phyloP scores from a whole-genome alignment of 2,797 vertebrate genomes.

The Periparus ater region DNA sequence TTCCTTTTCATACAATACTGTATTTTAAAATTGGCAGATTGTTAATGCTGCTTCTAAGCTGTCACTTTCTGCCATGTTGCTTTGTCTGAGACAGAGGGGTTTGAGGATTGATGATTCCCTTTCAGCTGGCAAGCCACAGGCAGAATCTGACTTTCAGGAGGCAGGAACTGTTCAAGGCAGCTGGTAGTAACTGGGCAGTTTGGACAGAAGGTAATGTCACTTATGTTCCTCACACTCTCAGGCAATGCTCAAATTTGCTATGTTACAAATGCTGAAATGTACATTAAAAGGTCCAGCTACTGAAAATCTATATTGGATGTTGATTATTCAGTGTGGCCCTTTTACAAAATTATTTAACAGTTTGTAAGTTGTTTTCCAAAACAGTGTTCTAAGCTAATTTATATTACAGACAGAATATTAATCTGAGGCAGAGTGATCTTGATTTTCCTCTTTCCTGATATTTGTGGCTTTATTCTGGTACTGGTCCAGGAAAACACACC shows the following conservation, averaged over 20 bases:
- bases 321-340: not conserved
- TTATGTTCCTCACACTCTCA: not conserved
- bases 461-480: constrained; percentile 28
- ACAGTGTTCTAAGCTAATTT: not conserved
- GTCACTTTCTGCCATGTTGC: not conserved
- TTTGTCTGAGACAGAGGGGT: not conserved
- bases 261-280: not conserved
- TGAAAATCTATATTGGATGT: not conserved
- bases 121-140: not conserved
- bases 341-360: not conserved
- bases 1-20: not conserved
- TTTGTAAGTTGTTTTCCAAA: not conserved
- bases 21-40: not conserved
- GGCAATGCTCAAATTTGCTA: not conserved
- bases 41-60: not conserved
- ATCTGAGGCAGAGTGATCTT: not conserved
- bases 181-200: not conserved
- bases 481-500: not conserved
- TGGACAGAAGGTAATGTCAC: not conserved
- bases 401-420: constrained; percentile 11
- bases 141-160: not conserved
- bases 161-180: not conserved
- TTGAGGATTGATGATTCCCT: not conserved
- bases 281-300: not conserved
- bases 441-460: not conserved